phyloP scores from a whole-genome alignment of 2,113 vertebrate species.

The Notarius lentiginosus region DNA sequence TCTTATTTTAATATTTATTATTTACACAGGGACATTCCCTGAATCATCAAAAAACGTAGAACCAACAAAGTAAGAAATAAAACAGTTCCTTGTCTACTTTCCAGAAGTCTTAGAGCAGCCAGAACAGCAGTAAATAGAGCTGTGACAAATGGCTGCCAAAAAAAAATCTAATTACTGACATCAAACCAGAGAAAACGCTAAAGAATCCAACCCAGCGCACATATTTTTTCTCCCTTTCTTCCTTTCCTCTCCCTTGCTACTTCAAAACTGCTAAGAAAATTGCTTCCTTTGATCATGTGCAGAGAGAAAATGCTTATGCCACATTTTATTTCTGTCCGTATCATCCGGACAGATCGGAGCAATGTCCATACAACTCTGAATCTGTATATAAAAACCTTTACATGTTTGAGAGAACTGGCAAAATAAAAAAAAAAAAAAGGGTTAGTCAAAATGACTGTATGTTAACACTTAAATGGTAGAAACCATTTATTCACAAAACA shows the following conservation, averaged over 20 bases:
- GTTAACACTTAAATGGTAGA: no score
- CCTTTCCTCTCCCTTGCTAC: not conserved
- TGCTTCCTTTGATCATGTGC: not conserved
- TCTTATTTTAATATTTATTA: not conserved
- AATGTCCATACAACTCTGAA: not conserved
- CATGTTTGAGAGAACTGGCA: not conserved
- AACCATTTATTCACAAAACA: no score
- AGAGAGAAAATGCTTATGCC: not conserved
- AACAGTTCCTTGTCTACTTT: not conserved
- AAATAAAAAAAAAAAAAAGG: no score
- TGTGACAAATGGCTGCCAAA: not conserved
- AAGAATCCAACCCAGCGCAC: not conserved
- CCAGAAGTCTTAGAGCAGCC: not conserved
- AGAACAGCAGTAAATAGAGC: not conserved
- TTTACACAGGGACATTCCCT: not conserved
- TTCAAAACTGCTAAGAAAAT: not conserved
- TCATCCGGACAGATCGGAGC: not conserved
- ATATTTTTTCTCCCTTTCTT: not conserved
- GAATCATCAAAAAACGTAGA: not conserved
- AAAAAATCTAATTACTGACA: not conserved
- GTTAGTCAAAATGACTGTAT: no score
- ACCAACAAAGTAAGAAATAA: not conserved
- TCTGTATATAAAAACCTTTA: not conserved
- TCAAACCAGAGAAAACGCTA: not conserved
- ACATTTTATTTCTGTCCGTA: not conserved